phyloP scores from a whole-genome alignment of 2,888 invertebrate genomes.

The Drosophila prostipennis region DNA sequence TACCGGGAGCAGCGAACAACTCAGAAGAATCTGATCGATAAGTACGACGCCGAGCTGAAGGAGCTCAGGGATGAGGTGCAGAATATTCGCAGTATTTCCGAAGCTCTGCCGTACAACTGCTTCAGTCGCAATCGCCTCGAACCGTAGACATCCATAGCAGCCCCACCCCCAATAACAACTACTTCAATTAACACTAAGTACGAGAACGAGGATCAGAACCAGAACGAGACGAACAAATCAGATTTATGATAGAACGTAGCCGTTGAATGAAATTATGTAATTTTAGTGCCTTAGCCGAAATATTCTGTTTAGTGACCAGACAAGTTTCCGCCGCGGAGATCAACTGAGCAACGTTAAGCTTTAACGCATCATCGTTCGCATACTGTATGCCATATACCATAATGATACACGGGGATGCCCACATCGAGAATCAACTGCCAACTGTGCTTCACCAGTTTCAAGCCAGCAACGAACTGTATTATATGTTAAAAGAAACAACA shows the following conservation, averaged over 20 bases:
- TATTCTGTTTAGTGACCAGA: conserved; percentile 68
- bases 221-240: conserved; percentile 60
- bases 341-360: conserved; percentile 58
- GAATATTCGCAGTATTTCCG: conserved; percentile 92
- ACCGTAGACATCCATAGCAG: conserved; percentile 74
- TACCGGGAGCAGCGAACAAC: conserved; percentile 89
- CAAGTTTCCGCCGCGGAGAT: not conserved
- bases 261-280: conserved; percentile 77
- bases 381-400: conserved; percentile 41
- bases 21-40: conserved; percentile 91
- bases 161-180: conserved; percentile 59
- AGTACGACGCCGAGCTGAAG: conserved; percentile 91
- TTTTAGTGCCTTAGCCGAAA: conserved; percentile 77
- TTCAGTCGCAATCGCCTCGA: conserved; percentile 92
- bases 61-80: conserved; percentile 90
- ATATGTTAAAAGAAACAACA: conserved; percentile 56
- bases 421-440: conserved; percentile 65
- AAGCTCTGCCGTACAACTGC: conserved; percentile 93
- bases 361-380: conserved; percentile 57
- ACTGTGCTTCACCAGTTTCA: conserved; percentile 65
- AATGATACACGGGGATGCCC: conserved; percentile 46
- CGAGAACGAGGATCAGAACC: conserved; percentile 52
- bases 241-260: conserved; percentile 57
- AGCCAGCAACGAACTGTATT: conserved; percentile 75
- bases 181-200: conserved; percentile 76